Conservation (phyloP, 2,797 vertebrate genomes). For the Taeniopygia guttata region DNA sequence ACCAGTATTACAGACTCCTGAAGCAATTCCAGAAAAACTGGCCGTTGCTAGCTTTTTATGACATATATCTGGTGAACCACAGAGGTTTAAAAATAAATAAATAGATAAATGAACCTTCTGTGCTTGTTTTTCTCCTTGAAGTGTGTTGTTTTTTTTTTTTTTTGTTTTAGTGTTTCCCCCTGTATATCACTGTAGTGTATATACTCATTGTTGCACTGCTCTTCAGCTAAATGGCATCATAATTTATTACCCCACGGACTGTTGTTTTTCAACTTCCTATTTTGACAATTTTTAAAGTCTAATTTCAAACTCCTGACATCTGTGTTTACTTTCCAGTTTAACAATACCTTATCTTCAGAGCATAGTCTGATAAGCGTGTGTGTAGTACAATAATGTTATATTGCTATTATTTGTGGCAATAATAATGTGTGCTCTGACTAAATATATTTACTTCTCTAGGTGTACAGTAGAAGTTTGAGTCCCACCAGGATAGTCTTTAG, state of each 20-base stretch:
- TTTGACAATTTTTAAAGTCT: slow-evolving; percentile 60
- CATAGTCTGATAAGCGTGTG: slow-evolving; percentile 42
- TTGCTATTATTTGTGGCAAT: slow-evolving; percentile 39
- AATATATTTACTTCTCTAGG: not conserved
- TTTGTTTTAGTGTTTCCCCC: not conserved
- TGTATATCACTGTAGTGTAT: not conserved
- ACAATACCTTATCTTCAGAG: slow-evolving; percentile 61
- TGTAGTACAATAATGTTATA: slow-evolving; percentile 25
- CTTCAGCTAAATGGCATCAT: not conserved
- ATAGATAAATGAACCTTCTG: not conserved
- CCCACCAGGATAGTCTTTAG: not conserved
- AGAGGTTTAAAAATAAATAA: not conserved
- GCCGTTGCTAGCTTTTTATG: not conserved
- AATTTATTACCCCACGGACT: slow-evolving; percentile 21
- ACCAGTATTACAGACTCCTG: not conserved
- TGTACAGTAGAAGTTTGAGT: not conserved
- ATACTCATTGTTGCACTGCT: not conserved
- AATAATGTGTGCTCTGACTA: not conserved
- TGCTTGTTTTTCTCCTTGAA: not conserved
- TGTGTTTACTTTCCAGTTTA: slow-evolving; percentile 68
- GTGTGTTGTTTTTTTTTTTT: not conserved
- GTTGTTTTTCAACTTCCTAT: slow-evolving; percentile 56
- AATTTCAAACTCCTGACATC: slow-evolving; percentile 67
- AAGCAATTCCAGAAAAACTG: not conserved
- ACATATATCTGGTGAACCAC: not conserved